Evolutionary conservation across 2,113 vertebrate genomes (phyloP), one percentile per base, ranked within the genome.

Genomic region (Pituophis catenifer): DNA sequence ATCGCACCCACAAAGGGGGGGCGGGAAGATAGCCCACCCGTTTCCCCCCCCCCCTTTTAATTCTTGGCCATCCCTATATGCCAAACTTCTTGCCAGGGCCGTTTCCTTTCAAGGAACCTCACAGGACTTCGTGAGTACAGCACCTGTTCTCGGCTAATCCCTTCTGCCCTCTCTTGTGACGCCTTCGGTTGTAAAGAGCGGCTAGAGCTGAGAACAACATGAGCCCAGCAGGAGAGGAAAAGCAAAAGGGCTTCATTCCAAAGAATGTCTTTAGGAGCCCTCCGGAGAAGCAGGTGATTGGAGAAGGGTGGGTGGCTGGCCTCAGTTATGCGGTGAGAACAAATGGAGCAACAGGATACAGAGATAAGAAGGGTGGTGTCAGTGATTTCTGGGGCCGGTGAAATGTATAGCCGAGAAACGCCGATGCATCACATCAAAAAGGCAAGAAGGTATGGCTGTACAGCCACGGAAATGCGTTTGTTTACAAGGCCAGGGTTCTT

Each of bases 71-170:
- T 81, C 59, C 57, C 88, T 48, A 33, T 50, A 50, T 13, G 88
- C 65, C 52, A 81, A 57, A 53, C 38, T 91, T 81, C 38, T 75
- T 91, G 90, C 38, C 90, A 81, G 8, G 90, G 29, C 50, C 58
- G 33, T 89, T 81, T 89, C 59, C 62, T 89, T 93, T 58, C 90
- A 91, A 93, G 90, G 93, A n/a, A 86, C 62, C 38, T 91, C 81
- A 23, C 86, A 59, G 62, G 15, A 58, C 88, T 89, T 81, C 33
- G 48, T 85, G 53, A 89, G 33, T 89, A 33, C 87, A 29, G 93
- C 90, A 93, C 90, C 62, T 91, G 85, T 91, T 88, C 90, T 38
- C 38, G 0, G 26, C 86, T 93, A 91, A 89, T 93, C 86, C 62
- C 11, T 26, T 38, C 89, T n/a, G 15, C 62, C 90, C 53, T 91